A percentile compares a stretch with the other conserved stretches of the same genome.
Evolutionary conservation across 2,113 vertebrate species (phyloP).

Genomic region (Melanerpes aurifrons): DNA sequence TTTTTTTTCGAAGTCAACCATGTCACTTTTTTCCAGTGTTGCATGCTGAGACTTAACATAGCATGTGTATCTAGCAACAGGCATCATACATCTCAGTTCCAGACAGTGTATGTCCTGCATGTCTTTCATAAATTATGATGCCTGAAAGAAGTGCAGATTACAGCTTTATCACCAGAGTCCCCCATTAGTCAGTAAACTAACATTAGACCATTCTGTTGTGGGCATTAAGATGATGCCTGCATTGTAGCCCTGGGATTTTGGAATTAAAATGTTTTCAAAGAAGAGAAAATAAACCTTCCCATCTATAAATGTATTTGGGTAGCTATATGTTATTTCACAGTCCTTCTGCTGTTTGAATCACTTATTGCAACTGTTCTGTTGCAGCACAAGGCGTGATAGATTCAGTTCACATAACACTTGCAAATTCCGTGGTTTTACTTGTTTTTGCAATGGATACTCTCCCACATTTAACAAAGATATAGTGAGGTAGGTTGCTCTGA

Average conservation of each 20-base stretch:
- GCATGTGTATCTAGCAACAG: neutral
- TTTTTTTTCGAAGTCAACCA: constrained; percentile 41
- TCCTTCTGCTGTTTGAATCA: neutral
- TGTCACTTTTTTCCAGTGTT: neutral
- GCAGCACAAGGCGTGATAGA: neutral
- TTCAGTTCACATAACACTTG: neutral
- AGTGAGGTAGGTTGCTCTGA: neutral
- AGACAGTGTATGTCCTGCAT: neutral
- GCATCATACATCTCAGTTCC: neutral
- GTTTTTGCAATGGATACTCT: neutral
- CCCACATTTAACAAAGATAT: neutral
- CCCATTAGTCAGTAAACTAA: neutral
- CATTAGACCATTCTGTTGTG: neutral
- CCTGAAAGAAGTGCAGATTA: constrained; percentile 37
- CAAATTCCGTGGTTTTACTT: neutral
- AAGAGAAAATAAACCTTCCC: neutral
- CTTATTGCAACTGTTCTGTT: neutral
- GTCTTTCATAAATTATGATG: neutral
- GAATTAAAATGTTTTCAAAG: constrained; percentile 1
- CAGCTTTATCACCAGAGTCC: neutral
- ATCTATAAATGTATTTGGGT: neutral
- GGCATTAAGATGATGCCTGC: neutral
- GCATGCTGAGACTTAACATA: constrained; percentile 28
- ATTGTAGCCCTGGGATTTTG: neutral
- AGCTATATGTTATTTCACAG: neutral